These are phyloP conservation scores for Crypturellus undulatus DNA, from an alignment of 2,113 vertebrate genomes.

Conservation along the genomic window DNA sequence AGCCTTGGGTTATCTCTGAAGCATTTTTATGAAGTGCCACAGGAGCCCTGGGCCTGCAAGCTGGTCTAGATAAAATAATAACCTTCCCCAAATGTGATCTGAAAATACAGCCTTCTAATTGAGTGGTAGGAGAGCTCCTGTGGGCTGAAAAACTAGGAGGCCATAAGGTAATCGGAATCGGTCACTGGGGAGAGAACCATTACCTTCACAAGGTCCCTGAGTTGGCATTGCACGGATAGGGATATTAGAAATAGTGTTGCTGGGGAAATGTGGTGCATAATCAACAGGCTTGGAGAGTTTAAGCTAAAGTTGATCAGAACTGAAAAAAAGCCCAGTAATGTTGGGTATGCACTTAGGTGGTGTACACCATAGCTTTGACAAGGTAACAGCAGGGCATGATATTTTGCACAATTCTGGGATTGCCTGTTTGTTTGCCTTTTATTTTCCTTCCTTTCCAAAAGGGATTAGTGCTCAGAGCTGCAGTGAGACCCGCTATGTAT, in stretches of 20 bases:
- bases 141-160: not conserved
- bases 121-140: not conserved
- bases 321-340: accelerated
- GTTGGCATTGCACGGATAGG: accelerated
- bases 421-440: not conserved
- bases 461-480: accelerated
- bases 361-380: accelerated
- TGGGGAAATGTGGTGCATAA: not conserved
- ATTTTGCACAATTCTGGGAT: not conserved
- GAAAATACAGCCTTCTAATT: not conserved
- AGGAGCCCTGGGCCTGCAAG: not conserved
- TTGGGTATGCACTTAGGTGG: not conserved
- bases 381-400: accelerated
- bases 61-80: not conserved
- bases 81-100: not conserved
- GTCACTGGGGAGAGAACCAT: not conserved
- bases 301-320: not conserved
- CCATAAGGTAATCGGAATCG: accelerated
- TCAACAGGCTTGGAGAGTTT: not conserved
- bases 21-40: not conserved
- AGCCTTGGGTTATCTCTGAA: not conserved
- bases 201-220: not conserved
- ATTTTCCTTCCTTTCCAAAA: not conserved
- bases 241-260: not conserved
- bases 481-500: not conserved